These are phyloP conservation scores for Pseudochirops cupreus DNA, from an alignment of 2,797 vertebrate genomes.

Conservation along the genomic window DNA sequence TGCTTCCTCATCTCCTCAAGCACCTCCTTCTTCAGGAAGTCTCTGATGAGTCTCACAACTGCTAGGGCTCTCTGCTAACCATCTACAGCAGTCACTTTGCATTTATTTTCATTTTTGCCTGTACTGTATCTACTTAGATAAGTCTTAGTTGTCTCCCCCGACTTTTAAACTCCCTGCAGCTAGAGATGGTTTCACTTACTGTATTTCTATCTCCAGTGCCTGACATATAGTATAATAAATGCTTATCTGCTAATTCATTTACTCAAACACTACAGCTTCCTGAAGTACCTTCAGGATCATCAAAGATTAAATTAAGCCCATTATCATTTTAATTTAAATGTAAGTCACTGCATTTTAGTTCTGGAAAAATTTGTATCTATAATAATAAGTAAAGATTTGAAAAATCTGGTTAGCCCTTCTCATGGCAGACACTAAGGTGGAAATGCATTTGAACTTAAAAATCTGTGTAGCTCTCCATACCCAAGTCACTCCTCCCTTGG, in stretches of 20 bases:
- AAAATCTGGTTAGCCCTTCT: not conserved
- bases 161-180: not conserved
- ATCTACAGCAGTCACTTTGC: not conserved
- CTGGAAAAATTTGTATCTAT: not conserved
- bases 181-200: not conserved
- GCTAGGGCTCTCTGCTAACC: not conserved
- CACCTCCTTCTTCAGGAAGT: not conserved
- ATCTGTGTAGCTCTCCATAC: not conserved
- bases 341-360: not conserved
- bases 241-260: not conserved
- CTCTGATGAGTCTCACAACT: not conserved
- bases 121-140: not conserved
- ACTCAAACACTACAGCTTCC: not conserved
- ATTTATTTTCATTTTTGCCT: not conserved
- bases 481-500: not conserved
- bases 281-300: not conserved
- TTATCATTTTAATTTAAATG: not conserved
- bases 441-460: not conserved
- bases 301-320: conserved; percentile 7
- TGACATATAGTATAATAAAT: not conserved
- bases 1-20: not conserved
- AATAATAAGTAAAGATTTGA: conserved; percentile 11
- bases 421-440: not conserved
- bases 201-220: not conserved
- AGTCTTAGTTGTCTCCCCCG: not conserved